A percentile compares a stretch with the other conserved stretches of the same genome.
phyloP scores from a whole-genome alignment of 2,888 invertebrate species.

The Chrysolina oricalcia region DNA sequence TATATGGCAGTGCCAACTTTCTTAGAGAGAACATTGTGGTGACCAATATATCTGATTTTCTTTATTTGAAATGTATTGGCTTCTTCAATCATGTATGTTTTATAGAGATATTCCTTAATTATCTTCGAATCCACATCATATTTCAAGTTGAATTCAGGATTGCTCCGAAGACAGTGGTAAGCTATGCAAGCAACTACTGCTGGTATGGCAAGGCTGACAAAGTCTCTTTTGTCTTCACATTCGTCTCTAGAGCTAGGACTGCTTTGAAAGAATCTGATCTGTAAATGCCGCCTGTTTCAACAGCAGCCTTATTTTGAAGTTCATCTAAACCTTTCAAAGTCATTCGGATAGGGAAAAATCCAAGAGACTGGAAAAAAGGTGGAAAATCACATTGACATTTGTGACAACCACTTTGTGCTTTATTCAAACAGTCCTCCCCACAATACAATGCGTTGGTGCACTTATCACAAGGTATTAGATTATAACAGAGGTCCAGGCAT shows the following conservation, averaged over 20 bases:
- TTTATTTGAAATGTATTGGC: slow-evolving; percentile 35
- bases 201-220: slow-evolving; percentile 81
- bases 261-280: slow-evolving; percentile 73
- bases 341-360: slow-evolving; percentile 78
- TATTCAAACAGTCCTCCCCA: slow-evolving; percentile 76
- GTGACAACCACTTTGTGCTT: slow-evolving; percentile 82
- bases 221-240: slow-evolving; percentile 77
- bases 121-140: slow-evolving; percentile 46
- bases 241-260: slow-evolving; percentile 79
- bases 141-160: slow-evolving; percentile 74
- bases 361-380: slow-evolving; percentile 77
- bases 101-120: slow-evolving; percentile 36
- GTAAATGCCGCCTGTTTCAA: slow-evolving; percentile 64
- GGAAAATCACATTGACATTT: slow-evolving; percentile 83
- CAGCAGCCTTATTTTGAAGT: slow-evolving; percentile 64
- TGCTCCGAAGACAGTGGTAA: slow-evolving; percentile 75
- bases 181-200: slow-evolving; percentile 78
- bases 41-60: slow-evolving; percentile 26
- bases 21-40: background rate
- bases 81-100: slow-evolving; percentile 26
- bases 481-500: slow-evolving; percentile 76
- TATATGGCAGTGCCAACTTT: slow-evolving; percentile 43
- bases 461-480: slow-evolving; percentile 76
- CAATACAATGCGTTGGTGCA: slow-evolving; percentile 81
- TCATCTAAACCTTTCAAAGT: slow-evolving; percentile 69